Base-by-base conservation (phyloP, 2,888 invertebrate genomes). In the Quadroppia sp. region DNA sequence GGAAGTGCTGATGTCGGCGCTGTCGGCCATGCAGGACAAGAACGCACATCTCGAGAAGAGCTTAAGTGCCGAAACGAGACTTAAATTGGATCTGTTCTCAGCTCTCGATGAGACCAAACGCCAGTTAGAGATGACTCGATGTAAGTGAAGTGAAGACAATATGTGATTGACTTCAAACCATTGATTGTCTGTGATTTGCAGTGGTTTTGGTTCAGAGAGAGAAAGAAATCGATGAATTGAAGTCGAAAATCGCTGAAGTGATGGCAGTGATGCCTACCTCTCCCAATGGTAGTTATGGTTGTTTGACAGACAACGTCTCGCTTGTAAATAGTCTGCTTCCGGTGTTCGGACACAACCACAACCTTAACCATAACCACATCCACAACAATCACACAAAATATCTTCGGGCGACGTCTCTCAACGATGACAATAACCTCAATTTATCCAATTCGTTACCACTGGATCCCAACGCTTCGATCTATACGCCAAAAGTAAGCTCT, bases 71-170 rank as follows among this genome's bases (percentile, higher is more conserved):
- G 98, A 99, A 86, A 99, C 96, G 79, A 88, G 96, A 80, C 90
- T 98, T 84, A 99, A 99, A 85, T 88, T 97, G 80, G 98, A 99
- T 86, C 88, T 99, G 81, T 95, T 98, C 85, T 93, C 94, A 78
- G 97, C 97, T 78, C 88, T 98, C 72, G 96, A 96, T 48, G 96
- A 94, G 82, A 94, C 93, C 78, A 94, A 94, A 83, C 87, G 94
- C 74, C 90, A 92, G 83, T 86, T 94, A 80, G 90, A 90, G 84
- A 89, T 92, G 82, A 88, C 89, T 84, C 91, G 92, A 80, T 88
- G 93, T 93, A 83, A 9, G 45, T 45, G 17, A 2, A 17, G 7
- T 3, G 17, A 40, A 40, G 6, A 9, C 7, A 13, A 40, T 40
- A 6, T 9, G 40, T 40, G 6, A 40, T 40, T 40, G 13, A 40